Conservation (phyloP, 2,797 vertebrate genomes). For the Sciurus carolinensis region DNA sequence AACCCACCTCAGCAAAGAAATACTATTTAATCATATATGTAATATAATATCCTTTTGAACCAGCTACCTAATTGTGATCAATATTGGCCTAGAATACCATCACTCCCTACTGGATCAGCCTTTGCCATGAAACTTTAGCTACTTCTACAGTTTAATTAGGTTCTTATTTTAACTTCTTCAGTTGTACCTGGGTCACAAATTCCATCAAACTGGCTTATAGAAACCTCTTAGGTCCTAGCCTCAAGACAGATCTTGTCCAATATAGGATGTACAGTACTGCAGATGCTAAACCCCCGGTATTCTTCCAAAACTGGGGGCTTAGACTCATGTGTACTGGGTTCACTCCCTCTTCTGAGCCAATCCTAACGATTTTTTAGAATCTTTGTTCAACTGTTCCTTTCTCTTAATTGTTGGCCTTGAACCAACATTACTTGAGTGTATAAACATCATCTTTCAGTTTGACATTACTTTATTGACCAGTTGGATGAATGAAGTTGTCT, state of each 20-base stretch:
- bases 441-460: not conserved
- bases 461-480: not conserved
- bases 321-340: not conserved
- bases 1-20: not conserved
- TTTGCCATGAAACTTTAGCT: not conserved
- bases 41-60: not conserved
- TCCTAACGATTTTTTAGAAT: not conserved
- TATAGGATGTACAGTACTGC: not conserved
- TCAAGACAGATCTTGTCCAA: not conserved
- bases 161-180: slow-evolving; percentile 38
- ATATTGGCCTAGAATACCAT: not conserved
- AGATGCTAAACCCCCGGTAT: not conserved
- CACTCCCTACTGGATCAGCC: not conserved
- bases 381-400: slow-evolving; percentile 45
- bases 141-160: not conserved
- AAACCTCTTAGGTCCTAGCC: not conserved
- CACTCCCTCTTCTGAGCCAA: not conserved
- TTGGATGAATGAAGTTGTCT: not conserved
- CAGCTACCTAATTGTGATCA: not conserved
- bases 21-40: not conserved
- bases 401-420: not conserved
- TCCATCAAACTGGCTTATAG: not conserved
- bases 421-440: not conserved
- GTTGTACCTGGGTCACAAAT: not conserved
- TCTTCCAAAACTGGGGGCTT: not conserved